Evolutionary conservation across 2,113 vertebrate species (phyloP).

Genomic region (Nasalis larvatus): DNA sequence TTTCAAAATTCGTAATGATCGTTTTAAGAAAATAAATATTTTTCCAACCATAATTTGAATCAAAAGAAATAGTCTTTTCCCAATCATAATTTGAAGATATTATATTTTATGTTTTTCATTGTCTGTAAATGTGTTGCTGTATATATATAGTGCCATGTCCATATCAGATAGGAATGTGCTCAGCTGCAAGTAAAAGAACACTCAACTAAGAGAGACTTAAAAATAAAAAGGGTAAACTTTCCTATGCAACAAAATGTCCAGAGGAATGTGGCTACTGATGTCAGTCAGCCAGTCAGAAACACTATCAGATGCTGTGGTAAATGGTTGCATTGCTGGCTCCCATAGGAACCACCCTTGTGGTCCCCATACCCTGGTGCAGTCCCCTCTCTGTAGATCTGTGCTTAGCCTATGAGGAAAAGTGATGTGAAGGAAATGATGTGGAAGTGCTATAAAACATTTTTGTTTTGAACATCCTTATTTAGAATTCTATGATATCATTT

Average conservation of each 20-base stretch:
- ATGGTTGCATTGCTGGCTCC: neutral
- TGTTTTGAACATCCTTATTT: neutral
- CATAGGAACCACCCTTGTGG: fast-evolving
- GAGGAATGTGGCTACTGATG: neutral
- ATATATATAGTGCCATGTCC: neutral
- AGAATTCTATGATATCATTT: neutral
- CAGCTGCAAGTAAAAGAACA: neutral
- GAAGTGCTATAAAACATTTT: neutral
- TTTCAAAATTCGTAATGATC: neutral
- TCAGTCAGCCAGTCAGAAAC: neutral
- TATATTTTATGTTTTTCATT: neutral
- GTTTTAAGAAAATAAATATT: neutral
- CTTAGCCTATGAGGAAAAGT: neutral
- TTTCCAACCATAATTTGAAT: neutral
- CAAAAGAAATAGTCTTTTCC: neutral
- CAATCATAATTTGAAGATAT: neutral
- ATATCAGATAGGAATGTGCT: neutral
- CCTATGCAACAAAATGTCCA: neutral
- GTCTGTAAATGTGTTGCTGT: neutral
- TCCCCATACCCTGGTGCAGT: neutral
- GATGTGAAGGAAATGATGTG: neutral
- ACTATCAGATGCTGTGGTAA: neutral
- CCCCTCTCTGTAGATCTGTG: neutral
- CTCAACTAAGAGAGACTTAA: neutral
- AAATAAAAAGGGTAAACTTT: neutral